Conservation (phyloP, 2,113 vertebrate species). For the Silurus asotus region DNA sequence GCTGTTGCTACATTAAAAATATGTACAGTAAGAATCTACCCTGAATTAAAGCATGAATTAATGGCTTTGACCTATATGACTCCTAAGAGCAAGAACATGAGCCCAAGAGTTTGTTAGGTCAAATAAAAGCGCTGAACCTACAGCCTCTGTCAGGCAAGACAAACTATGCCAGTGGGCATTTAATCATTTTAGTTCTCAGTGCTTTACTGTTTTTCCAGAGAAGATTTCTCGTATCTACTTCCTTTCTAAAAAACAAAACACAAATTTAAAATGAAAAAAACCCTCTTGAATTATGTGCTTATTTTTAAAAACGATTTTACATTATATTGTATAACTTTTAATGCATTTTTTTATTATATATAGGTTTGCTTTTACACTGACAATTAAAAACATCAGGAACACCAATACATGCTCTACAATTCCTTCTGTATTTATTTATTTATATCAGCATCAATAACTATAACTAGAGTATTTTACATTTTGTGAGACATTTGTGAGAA, state of each 20-base stretch:
- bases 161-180: constrained; percentile 3
- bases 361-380: too few species aligned
- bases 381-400: neutral
- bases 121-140: constrained; percentile 4
- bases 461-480: neutral
- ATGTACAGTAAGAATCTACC: neutral
- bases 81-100: neutral
- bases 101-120: neutral
- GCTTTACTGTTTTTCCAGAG: neutral
- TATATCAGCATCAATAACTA: neutral
- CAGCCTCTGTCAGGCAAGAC: constrained; percentile 27
- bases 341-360: too few species aligned
- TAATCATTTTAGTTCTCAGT: constrained; percentile 27
- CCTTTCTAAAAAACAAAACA: neutral
- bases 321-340: neutral
- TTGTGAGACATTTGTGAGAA: neutral
- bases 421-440: neutral
- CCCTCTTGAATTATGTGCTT: too few species aligned
- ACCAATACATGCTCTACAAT: neutral
- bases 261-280: too few species aligned
- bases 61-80: neutral
- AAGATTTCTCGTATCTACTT: constrained; percentile 14
- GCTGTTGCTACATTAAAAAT: constrained; percentile 17
- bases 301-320: neutral
- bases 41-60: constrained; percentile 36